phyloP scores from a whole-genome alignment of 2,888 invertebrate genomes.

The Lasioglossum vierecki region DNA sequence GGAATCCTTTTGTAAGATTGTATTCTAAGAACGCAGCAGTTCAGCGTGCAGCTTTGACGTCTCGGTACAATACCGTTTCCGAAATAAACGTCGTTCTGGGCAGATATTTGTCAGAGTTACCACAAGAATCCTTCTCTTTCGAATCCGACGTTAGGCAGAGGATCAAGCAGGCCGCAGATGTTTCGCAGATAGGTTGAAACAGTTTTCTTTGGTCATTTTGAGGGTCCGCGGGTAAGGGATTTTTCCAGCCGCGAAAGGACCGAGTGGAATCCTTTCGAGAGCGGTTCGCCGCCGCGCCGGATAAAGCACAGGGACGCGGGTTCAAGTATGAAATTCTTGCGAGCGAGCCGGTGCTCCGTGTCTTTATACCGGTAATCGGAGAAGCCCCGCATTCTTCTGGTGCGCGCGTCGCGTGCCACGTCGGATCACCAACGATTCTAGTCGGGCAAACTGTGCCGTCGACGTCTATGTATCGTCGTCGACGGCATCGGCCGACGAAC shows the following conservation, averaged over 20 bases:
- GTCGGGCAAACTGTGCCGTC: conserved; percentile 34
- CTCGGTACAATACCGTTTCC: background rate
- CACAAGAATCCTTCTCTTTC: background rate
- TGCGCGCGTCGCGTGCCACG: conserved; percentile 19
- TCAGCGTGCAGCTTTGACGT: background rate
- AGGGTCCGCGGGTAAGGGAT: background rate
- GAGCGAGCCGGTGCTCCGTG: background rate
- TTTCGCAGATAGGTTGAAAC: background rate
- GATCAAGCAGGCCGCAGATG: background rate
- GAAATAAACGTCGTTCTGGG: background rate
- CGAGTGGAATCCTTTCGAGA: conserved; percentile 8
- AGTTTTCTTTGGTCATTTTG: conserved; percentile 15
- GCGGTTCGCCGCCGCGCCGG: background rate
- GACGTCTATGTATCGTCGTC: conserved; percentile 38
- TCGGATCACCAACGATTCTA: conserved; percentile 19
- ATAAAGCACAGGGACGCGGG: background rate
- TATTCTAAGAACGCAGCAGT: too few relatives aligned
- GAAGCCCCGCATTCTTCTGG: conserved; percentile 40
- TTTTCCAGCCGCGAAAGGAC: background rate
- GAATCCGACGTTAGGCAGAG: background rate
- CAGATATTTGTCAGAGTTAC: background rate
- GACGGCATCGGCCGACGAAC: conserved; percentile 40
- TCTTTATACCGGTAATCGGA: conserved; percentile 33
- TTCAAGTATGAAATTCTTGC: conserved; percentile 19
- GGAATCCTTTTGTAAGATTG: too few relatives aligned